Conservation (phyloP, 2,113 vertebrate species). For the Prinia subflava region DNA sequence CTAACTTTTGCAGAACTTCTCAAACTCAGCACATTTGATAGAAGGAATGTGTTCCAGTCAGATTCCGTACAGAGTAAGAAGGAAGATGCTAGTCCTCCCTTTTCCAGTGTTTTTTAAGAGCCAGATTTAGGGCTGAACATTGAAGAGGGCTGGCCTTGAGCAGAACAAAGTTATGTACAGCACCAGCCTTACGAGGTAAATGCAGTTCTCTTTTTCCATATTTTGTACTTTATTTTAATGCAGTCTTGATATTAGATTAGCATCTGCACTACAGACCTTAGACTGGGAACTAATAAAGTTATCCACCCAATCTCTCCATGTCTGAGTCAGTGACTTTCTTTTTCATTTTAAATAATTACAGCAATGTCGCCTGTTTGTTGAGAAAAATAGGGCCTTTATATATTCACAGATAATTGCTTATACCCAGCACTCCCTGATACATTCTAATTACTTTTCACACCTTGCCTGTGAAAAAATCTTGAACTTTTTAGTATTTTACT, state of each 20-base stretch:
- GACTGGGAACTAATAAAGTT: slow-evolving; percentile 67
- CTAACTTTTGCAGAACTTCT: background rate
- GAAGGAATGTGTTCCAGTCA: background rate
- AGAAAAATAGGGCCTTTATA: slow-evolving; percentile 44
- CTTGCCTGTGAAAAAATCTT: slow-evolving; percentile 32
- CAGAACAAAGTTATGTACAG: background rate
- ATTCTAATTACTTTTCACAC: slow-evolving; percentile 68
- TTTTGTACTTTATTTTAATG: slow-evolving; percentile 51
- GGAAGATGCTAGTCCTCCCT: background rate
- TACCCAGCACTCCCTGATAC: slow-evolving; percentile 5
- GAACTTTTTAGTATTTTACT: slow-evolving; percentile 32
- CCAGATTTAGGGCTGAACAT: background rate
- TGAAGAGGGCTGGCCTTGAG: background rate
- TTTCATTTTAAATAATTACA: slow-evolving; percentile 69
- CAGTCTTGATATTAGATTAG: slow-evolving; percentile 61
- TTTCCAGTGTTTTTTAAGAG: background rate
- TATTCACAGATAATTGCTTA: slow-evolving; percentile 60
- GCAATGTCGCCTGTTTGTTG: slow-evolving; percentile 45
- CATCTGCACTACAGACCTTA: slow-evolving; percentile 47
- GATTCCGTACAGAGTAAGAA: background rate
- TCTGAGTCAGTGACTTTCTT: slow-evolving; percentile 54
- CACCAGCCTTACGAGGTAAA: background rate
- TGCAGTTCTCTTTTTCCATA: slow-evolving; percentile 5
- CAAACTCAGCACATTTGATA: background rate
- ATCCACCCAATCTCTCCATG: slow-evolving; percentile 35